These are phyloP conservation scores for Pluvialis apricaria DNA, from an alignment of 2,113 vertebrate genomes.

Conservation along the genomic window DNA sequence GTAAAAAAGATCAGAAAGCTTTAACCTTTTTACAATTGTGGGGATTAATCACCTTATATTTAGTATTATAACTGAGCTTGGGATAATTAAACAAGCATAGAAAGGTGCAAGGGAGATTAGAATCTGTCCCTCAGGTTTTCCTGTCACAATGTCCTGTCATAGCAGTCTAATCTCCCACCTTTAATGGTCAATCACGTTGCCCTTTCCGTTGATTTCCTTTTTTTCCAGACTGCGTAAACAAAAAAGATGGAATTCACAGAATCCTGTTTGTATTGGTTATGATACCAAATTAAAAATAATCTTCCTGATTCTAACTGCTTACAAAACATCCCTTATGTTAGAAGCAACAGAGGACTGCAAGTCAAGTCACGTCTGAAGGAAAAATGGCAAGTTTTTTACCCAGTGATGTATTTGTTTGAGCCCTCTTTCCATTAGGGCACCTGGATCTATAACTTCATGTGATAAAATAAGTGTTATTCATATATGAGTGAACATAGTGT, in stretches of 20 bases:
- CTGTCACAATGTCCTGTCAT: background rate
- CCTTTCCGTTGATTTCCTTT: background rate
- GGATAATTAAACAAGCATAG: background rate
- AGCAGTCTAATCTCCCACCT: background rate
- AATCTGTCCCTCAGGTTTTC: background rate
- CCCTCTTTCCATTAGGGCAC: constrained; percentile 27
- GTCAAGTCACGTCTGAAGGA: background rate
- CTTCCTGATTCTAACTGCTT: background rate
- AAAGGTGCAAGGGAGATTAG: background rate
- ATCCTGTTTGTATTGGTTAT: background rate
- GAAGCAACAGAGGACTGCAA: background rate
- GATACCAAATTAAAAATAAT: background rate
- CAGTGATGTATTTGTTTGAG: background rate
- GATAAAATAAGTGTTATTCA: constrained; percentile 88
- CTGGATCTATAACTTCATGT: constrained; percentile 69
- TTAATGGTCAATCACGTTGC: background rate
- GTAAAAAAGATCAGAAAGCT: background rate
- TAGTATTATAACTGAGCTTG: background rate
- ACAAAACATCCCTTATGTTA: background rate
- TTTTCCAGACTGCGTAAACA: background rate
- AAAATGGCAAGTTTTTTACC: background rate
- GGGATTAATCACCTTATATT: background rate
- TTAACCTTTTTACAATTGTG: background rate
- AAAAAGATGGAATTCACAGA: background rate
- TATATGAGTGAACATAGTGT: constrained; percentile 83